A percentile compares a stretch with the other conserved stretches of the same genome.
phyloP scores from a whole-genome alignment of 2,888 invertebrate genomes.

The Drosophila helvetica region DNA sequence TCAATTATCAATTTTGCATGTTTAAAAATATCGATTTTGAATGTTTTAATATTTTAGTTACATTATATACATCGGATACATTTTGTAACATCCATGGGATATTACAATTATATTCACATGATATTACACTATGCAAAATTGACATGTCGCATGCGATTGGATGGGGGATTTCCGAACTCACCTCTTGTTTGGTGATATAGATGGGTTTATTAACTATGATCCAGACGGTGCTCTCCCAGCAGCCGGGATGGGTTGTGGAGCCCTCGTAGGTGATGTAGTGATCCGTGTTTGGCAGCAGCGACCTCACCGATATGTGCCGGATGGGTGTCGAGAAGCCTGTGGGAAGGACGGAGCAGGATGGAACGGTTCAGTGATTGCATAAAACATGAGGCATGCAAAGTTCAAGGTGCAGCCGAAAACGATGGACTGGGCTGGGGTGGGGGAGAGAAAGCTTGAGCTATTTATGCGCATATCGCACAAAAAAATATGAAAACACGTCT shows the following conservation, averaged over 20 bases:
- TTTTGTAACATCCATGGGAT: neutral
- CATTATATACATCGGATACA: neutral
- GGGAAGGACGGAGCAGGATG: conserved; percentile 3
- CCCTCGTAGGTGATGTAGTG: conserved; percentile 99
- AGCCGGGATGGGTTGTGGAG: conserved; percentile 98
- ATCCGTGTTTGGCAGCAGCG: conserved; percentile 94
- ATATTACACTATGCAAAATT: neutral
- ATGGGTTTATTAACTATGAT: conserved; percentile 98
- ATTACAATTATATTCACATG: neutral
- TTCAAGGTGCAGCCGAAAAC: conserved; percentile 42
- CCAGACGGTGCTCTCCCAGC: conserved; percentile 99
- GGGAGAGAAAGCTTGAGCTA: conserved; percentile 8
- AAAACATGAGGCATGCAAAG: conserved; percentile 34
- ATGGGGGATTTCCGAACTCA: conserved; percentile 82
- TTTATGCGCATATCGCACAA: conserved; percentile 46
- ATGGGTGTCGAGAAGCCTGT: conserved; percentile 93
- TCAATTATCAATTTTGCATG: neutral
- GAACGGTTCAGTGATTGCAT: conserved; percentile 17
- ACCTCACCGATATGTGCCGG: conserved; percentile 92
- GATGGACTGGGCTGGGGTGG: neutral
- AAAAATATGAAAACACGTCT: conserved; percentile 56
- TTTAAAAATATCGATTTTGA: neutral
- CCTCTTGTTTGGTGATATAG: conserved; percentile 98
- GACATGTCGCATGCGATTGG: no score
- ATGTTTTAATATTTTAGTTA: neutral